phyloP scores from a whole-genome alignment of 2,113 vertebrate species.

The Tragelaphus imberbis region DNA sequence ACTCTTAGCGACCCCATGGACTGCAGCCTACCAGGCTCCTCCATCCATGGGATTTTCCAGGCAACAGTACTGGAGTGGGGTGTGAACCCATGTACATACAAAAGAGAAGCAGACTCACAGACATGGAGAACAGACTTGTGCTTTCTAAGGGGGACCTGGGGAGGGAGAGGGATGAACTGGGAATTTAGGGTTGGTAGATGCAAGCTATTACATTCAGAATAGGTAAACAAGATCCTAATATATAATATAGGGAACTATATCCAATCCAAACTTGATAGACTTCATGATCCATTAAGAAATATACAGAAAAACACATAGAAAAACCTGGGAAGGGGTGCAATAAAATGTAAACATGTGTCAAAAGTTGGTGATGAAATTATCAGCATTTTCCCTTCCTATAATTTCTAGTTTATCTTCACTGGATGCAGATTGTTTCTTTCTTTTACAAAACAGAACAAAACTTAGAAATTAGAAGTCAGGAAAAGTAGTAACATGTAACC shows the following conservation, averaged over 20 bases:
- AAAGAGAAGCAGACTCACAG: neutral
- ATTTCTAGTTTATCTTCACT: neutral
- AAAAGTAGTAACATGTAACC: neutral
- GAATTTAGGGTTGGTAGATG: neutral
- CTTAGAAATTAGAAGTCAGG: neutral
- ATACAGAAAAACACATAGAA: neutral
- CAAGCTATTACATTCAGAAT: neutral
- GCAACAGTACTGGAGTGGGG: too few species aligned
- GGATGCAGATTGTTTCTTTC: neutral
- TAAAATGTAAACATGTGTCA: neutral
- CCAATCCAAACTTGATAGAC: neutral
- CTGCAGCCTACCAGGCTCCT: too few species aligned
- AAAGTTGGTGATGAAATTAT: neutral
- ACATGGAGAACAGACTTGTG: neutral
- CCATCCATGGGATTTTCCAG: too few species aligned
- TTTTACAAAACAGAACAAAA: neutral
- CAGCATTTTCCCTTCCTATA: neutral
- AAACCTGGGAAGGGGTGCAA: neutral
- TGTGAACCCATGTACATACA: neutral
- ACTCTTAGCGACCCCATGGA: too few species aligned
- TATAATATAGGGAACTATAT: neutral
- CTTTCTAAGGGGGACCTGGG: neutral
- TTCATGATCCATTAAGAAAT: neutral
- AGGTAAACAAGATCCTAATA: neutral
- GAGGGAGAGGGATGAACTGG: neutral